Base-by-base conservation (phyloP, 2,113 vertebrate genomes). In the Opisthocomus hoazin region DNA sequence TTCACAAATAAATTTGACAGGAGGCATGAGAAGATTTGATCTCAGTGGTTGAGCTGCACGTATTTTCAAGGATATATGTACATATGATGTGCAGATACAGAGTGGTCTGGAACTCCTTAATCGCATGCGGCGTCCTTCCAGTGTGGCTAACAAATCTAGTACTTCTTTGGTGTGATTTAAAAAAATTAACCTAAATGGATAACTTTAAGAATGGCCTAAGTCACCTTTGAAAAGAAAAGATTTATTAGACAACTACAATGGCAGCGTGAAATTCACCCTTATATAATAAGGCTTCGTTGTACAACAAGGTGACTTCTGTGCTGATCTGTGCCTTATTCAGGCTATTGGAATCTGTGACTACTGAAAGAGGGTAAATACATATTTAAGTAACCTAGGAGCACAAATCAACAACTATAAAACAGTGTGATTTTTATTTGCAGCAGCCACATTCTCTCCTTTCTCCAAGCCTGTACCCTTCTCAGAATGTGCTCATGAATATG, bases 91-190 rank as follows among this genome's bases (percentile, higher is more conserved):
- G 57, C 79, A 86, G 32, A 53, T 30, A 19, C 2, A 45, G 36
- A 64, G 68, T 57, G 54, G 61, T 66, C 54, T 87, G 18, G 23
- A 48, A 83, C 41, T 91, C 34, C 45, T 89, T 43, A 75, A 84
- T 88, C 32, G 30, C 45, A 43, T 34, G 12, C 19, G 16, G 11
- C 82, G 15, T 58, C 6, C 84, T 89, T 95, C 64, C 81, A 56
- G 50, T 66, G 84, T 96, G 89, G 81, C 96, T 98, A 97, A 97
- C 95, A 85, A 91, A 83, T 70, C 84, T 64, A 66, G 61, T 87
- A 76, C 56, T 65, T 96, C 82, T 77, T 57, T 39, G 51, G 57
- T 94, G 56, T 91, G 65, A 63, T 83, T 90, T 60, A 13, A 5
- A 80, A 71, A 43, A 83, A 93, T 51, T 45, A 85, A 86, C 87